phyloP scores from a whole-genome alignment of 2,797 vertebrate genomes.

The Arrhamphus sclerolepis region DNA sequence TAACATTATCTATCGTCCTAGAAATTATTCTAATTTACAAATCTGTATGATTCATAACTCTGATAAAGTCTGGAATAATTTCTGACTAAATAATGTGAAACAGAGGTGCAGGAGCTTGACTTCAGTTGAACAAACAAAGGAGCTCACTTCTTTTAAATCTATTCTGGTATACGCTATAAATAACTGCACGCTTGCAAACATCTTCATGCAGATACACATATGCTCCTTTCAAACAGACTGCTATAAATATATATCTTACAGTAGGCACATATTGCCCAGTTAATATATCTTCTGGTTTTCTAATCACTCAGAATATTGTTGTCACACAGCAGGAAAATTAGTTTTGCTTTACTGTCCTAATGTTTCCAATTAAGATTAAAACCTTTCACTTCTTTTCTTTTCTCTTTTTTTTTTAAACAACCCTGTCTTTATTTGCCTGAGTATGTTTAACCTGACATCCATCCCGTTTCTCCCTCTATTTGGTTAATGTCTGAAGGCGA shows the following conservation, averaged over 20 bases:
- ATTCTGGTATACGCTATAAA: conserved; percentile 69
- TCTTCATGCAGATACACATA: conserved; percentile 45
- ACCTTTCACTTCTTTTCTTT: conserved; percentile 27
- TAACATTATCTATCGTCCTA: conserved; percentile 36
- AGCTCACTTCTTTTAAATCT: conserved; percentile 64
- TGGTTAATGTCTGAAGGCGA: conserved; percentile 72
- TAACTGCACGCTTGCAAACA: conserved; percentile 57
- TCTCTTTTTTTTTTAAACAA: conserved; percentile 6
- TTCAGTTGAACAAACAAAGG: conserved; percentile 63
- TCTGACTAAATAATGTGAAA: conserved; percentile 35
- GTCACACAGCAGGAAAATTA: conserved; percentile 24
- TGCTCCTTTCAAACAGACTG: conserved; percentile 43
- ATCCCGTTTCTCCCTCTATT: conserved; percentile 63
- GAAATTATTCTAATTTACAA: conserved; percentile 51
- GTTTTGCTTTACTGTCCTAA: conserved; percentile 28
- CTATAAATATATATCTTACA: conserved; percentile 58
- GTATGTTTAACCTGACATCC: conserved; percentile 76
- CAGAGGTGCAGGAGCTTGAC: conserved; percentile 45
- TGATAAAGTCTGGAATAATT: conserved; percentile 53
- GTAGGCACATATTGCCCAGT: conserved; percentile 19
- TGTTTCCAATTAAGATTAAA: conserved; percentile 47
- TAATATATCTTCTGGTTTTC: conserved; percentile 39
- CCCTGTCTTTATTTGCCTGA: conserved; percentile 53
- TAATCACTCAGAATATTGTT: conserved; percentile 30
- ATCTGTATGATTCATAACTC: conserved; percentile 29